phyloP scores from a whole-genome alignment of 1,140 invertebrate species.

The Apis dorsata region DNA sequence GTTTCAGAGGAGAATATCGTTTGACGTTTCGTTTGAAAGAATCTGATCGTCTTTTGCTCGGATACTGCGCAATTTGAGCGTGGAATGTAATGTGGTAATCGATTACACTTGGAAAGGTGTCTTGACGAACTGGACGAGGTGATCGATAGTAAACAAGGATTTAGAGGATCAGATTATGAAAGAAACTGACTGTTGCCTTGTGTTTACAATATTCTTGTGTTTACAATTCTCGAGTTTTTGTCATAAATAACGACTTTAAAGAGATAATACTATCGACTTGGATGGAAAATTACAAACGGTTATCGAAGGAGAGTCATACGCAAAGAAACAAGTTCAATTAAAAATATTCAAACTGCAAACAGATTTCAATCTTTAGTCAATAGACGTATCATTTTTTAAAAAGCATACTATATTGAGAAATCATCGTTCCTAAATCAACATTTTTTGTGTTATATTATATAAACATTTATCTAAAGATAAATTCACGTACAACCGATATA shows the following conservation, averaged over 20 bases:
- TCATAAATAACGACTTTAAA: not conserved
- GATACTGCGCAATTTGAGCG: not conserved
- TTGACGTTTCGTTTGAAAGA: constrained; percentile 4
- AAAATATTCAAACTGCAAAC: not conserved
- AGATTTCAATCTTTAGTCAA: not conserved
- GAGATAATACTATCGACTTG: not conserved
- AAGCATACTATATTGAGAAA: no score
- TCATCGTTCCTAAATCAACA: no score
- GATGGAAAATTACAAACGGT: not conserved
- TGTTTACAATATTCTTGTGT: not conserved
- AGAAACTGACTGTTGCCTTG: constrained; percentile 11
- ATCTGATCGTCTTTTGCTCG: constrained; percentile 13
- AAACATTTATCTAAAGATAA: no score
- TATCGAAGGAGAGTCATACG: no score
- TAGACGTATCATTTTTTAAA: not conserved
- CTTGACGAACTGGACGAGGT: constrained; percentile 19
- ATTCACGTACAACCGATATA: no score
- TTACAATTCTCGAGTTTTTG: not conserved
- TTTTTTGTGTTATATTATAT: no score
- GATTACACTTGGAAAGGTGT: constrained; percentile 19
- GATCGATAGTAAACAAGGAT: constrained; percentile 23
- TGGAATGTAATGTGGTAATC: constrained; percentile 33
- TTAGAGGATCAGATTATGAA: constrained; percentile 15
- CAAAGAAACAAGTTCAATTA: not conserved
- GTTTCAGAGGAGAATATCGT: not conserved